phyloP scores from a whole-genome alignment of 2,888 invertebrate species.

The Melinaea marsaeus region DNA sequence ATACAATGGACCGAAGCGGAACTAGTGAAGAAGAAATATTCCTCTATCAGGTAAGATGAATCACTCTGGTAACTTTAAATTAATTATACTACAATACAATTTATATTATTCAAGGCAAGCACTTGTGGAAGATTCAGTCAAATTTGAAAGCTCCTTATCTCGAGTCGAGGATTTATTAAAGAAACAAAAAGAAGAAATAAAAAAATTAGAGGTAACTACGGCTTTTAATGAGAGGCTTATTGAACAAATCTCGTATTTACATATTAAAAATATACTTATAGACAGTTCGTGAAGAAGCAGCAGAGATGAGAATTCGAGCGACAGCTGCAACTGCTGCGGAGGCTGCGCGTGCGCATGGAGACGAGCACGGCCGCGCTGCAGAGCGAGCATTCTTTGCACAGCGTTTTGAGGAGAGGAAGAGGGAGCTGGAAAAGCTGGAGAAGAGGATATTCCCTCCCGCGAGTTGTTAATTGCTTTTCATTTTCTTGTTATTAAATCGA shows the following conservation, averaged over 20 bases:
- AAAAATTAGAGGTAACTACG: constrained; percentile 80
- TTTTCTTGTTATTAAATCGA: background rate
- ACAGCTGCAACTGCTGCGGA: constrained; percentile 82
- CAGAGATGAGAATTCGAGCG: constrained; percentile 83
- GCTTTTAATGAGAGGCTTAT: no score
- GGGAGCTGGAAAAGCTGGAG: constrained; percentile 86
- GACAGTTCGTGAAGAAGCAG: constrained; percentile 85
- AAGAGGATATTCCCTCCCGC: constrained; percentile 84
- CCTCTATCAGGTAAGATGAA: constrained; percentile 77
- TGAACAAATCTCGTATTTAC: background rate
- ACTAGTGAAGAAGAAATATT: constrained; percentile 86
- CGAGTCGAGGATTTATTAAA: constrained; percentile 82
- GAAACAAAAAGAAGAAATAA: constrained; percentile 85
- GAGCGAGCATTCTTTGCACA: constrained; percentile 81
- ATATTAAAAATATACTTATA: constrained; percentile 38
- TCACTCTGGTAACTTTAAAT: background rate
- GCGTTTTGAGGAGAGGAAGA: constrained; percentile 83
- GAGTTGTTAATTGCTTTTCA: constrained; percentile 34
- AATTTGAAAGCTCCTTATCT: constrained; percentile 84
- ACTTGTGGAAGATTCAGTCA: constrained; percentile 83
- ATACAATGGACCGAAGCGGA: constrained; percentile 90
- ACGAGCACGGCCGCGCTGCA: constrained; percentile 81
- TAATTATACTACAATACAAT: no score
- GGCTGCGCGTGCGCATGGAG: constrained; percentile 82
- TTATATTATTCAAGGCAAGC: constrained; percentile 65